These are phyloP conservation scores for Pocillopora meandrina DNA, from an alignment of 92 coral and sea anemone species.

Conservation along the genomic window DNA sequence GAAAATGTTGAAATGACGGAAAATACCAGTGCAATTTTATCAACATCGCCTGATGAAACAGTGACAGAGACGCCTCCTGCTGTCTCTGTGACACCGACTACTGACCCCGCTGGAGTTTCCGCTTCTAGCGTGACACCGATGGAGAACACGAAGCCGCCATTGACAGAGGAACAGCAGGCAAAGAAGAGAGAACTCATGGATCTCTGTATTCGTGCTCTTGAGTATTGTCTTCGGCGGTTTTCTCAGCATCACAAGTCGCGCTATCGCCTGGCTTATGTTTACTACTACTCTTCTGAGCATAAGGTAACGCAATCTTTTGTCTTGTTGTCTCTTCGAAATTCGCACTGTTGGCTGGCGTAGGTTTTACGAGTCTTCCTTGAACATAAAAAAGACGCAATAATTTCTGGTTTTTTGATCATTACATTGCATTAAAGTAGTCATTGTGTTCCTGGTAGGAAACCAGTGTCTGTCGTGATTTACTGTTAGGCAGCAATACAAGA, in stretches of 20 bases:
- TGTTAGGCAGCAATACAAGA: slow-evolving; percentile 83
- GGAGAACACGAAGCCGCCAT: slow-evolving; percentile 23
- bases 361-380: neutral
- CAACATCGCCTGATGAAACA: neutral
- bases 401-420: neutral
- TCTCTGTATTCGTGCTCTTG: slow-evolving; percentile 78
- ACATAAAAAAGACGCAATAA: no score
- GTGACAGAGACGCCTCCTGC: neutral
- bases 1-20: slow-evolving; percentile 13
- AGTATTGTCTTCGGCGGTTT: slow-evolving; percentile 86
- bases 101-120: slow-evolving; percentile 5
- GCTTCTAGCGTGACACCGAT: neutral
- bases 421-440: neutral
- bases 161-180: slow-evolving; percentile 68
- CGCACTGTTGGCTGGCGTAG: no score
- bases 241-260: slow-evolving; percentile 99
- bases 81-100: neutral
- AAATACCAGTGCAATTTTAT: neutral
- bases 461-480: slow-evolving; percentile 80
- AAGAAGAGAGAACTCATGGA: slow-evolving; percentile 75
- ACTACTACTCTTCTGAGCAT: slow-evolving; percentile 68
- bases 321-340: neutral
- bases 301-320: slow-evolving; percentile 66
- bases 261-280: slow-evolving; percentile 90
- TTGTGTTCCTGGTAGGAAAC: slow-evolving; percentile 63